These are phyloP conservation scores for Avahi laniger DNA, from an alignment of 2,797 vertebrate species.

Conservation along the genomic window DNA sequence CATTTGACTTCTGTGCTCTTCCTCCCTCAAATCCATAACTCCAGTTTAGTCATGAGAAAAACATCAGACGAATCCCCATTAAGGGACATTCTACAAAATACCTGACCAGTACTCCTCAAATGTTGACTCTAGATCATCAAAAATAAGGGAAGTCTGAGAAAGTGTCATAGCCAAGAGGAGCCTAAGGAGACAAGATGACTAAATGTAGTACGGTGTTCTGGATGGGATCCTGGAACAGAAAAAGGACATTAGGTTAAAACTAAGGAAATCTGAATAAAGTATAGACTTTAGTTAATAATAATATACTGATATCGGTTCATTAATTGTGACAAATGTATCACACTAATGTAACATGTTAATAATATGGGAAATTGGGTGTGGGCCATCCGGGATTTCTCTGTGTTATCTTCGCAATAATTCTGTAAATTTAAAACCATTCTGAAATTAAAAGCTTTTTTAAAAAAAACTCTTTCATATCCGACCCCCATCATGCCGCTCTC, in stretches of 20 bases:
- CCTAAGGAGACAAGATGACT: background rate
- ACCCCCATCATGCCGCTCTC: background rate
- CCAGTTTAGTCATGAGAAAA: slow-evolving; percentile 31
- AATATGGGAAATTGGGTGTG: slow-evolving; percentile 25
- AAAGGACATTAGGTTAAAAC: slow-evolving; percentile 32
- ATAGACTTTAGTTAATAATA: background rate
- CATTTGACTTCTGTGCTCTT: slow-evolving; percentile 46
- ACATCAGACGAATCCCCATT: slow-evolving; percentile 11
- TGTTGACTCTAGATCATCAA: slow-evolving; percentile 32
- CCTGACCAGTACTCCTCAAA: background rate
- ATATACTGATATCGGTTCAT: background rate
- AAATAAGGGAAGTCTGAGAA: slow-evolving; percentile 30
- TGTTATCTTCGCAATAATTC: slow-evolving; percentile 30
- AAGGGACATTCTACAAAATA: slow-evolving; percentile 38
- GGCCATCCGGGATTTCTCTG: background rate
- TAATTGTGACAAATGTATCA: slow-evolving; percentile 28
- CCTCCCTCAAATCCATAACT: background rate
- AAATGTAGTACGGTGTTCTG: slow-evolving; percentile 6
- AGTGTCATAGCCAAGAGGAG: slow-evolving; percentile 16
- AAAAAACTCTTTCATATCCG: background rate
- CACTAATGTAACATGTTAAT: slow-evolving; percentile 26
- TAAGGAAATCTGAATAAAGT: slow-evolving; percentile 43
- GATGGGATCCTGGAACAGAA: slow-evolving; percentile 34
- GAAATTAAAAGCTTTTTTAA: background rate
- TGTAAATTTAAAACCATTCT: slow-evolving; percentile 44